These are phyloP conservation scores for Camponotus pennsylvanicus DNA, from an alignment of 1,140 invertebrate species.

Conservation along the genomic window DNA sequence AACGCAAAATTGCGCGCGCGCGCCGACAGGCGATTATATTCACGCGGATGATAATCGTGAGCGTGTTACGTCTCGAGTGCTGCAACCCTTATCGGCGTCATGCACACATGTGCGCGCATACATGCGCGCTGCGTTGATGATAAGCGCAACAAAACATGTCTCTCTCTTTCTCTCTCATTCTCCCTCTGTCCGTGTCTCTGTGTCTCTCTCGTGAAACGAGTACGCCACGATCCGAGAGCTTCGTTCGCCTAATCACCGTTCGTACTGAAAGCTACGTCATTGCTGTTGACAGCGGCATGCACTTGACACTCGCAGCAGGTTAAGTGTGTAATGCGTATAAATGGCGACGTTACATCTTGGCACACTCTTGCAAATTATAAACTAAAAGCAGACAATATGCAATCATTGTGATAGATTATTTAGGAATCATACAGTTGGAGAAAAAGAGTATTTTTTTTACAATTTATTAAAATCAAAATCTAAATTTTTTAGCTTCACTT, in stretches of 20 bases:
- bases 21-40: conserved; percentile 52
- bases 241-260: conserved; percentile 65
- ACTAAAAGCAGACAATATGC: neutral
- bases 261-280: conserved; percentile 55
- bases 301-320: conserved; percentile 42
- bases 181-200: too few relatives aligned
- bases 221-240: neutral
- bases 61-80: conserved; percentile 44
- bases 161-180: too few relatives aligned
- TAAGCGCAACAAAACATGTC: conserved; percentile 70
- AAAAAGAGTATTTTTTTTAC: neutral
- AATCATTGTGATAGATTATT: neutral
- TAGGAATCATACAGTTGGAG: neutral
- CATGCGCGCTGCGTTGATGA: conserved; percentile 57
- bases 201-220: conserved; percentile 10
- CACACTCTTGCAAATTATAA: neutral
- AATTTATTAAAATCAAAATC: neutral
- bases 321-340: conserved; percentile 52
- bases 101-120: conserved; percentile 69
- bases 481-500: neutral
- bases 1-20: conserved; percentile 15
- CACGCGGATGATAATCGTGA: conserved; percentile 21
- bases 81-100: conserved; percentile 65
- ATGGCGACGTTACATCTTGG: conserved; percentile 31
- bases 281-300: conserved; percentile 50